phyloP scores from a whole-genome alignment of 2,797 vertebrate species.

The Sparidentex hasta region DNA sequence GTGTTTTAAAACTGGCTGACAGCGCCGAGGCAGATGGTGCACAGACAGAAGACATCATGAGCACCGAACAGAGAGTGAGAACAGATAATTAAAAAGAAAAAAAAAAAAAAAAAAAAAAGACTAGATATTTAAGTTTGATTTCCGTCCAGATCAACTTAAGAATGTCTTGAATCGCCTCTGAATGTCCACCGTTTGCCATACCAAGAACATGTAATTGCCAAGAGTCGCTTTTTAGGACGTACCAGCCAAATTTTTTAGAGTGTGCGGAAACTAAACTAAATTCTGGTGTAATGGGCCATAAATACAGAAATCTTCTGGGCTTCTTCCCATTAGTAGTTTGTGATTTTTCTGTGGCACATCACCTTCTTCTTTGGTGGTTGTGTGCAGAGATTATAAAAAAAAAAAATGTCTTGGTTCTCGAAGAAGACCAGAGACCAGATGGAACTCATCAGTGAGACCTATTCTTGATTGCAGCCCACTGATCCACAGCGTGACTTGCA shows the following conservation, averaged over 20 bases:
- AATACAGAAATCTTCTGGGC: not conserved
- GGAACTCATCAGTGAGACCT: too few relatives aligned
- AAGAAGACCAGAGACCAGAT: not conserved
- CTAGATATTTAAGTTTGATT: slow-evolving; percentile 17
- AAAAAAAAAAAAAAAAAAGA: not conserved
- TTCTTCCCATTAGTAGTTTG: not conserved
- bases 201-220: slow-evolving; percentile 24
- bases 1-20: slow-evolving; percentile 27
- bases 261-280: not conserved
- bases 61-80: slow-evolving; percentile 10
- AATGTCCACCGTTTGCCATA: slow-evolving; percentile 7
- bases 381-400: not conserved
- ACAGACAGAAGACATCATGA: slow-evolving; percentile 20
- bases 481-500: not conserved
- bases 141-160: slow-evolving; percentile 29
- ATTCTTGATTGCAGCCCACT: not conserved
- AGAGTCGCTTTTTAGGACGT: not conserved
- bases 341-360: not conserved
- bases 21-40: slow-evolving; percentile 43
- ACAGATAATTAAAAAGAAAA: slow-evolving; percentile 15
- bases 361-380: not conserved
- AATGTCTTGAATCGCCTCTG: slow-evolving; percentile 30
- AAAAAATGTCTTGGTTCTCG: not conserved
- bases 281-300: not conserved
- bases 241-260: not conserved